phyloP scores from a whole-genome alignment of 2,888 invertebrate species.

The Maniola hyperantus region DNA sequence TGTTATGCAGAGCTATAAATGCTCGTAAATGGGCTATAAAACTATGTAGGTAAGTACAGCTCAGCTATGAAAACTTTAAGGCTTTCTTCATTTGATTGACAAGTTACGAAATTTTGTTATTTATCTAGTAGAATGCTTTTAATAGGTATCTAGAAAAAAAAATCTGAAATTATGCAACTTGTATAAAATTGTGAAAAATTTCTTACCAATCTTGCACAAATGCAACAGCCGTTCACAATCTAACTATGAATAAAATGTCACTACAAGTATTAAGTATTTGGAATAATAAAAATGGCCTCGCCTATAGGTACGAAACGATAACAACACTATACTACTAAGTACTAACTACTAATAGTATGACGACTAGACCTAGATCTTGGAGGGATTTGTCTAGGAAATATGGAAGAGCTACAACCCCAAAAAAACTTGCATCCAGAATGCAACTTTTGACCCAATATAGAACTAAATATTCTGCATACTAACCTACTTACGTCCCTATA shows the following conservation, averaged over 20 bases:
- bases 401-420: constrained; percentile 57
- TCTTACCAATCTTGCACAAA: constrained; percentile 30
- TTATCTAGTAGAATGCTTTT: not conserved
- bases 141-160: not conserved
- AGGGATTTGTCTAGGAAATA: constrained; percentile 72
- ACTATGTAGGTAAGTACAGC: not conserved
- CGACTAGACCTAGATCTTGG: constrained; percentile 68
- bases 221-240: constrained; percentile 48
- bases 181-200: constrained; percentile 21
- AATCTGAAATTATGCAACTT: not conserved
- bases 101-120: not conserved
- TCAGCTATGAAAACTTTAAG: not conserved
- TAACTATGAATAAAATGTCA: constrained; percentile 62
- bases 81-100: not conserved
- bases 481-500: too few species aligned
- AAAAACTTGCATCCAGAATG: constrained; percentile 13
- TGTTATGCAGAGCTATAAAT: constrained; percentile 11
- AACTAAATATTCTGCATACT: too few species aligned
- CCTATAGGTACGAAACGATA: constrained; percentile 65
- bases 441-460: not conserved
- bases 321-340: constrained; percentile 58
- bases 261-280: constrained; percentile 62
- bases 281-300: constrained; percentile 73
- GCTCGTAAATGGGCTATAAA: not conserved
- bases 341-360: constrained; percentile 37